Evolutionary conservation across 2,888 invertebrate species (phyloP).

Genomic region (Drosophila kokeensis): DNA sequence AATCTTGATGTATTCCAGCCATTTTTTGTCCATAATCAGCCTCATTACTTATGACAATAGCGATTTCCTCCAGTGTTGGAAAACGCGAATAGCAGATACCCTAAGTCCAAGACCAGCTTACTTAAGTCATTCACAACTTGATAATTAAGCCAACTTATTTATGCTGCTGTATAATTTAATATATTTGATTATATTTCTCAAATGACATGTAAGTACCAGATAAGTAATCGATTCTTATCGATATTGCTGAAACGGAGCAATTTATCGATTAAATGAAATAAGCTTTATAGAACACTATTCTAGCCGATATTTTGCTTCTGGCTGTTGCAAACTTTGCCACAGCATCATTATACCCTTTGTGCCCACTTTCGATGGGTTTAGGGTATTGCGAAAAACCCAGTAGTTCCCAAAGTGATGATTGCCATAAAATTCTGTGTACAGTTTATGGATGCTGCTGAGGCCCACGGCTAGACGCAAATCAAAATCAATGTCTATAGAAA

Average conservation of each 20-base stretch:
- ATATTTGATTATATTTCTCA: neutral
- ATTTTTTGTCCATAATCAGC: neutral
- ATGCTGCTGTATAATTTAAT: too few species aligned
- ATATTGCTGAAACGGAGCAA: neutral
- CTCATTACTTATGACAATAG: neutral
- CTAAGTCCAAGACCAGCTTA: neutral
- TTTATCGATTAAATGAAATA: neutral
- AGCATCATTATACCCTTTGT: neutral
- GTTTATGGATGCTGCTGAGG: slow-evolving; percentile 24
- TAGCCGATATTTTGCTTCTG: rapidly evolving
- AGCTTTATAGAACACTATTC: neutral
- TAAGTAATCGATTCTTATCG: neutral
- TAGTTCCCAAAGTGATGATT: slow-evolving; percentile 57
- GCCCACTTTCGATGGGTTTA: neutral
- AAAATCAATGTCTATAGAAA: slow-evolving; percentile 46
- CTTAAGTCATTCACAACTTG: neutral
- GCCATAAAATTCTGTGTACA: slow-evolving; percentile 53
- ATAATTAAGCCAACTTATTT: neutral
- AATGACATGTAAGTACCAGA: neutral
- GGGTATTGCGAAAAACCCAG: slow-evolving; percentile 45
- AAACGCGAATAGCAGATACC: neutral
- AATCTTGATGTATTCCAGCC: neutral
- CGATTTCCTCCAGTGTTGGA: neutral
- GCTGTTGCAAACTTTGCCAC: neutral
- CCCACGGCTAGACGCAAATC: slow-evolving; percentile 45